These are phyloP conservation scores for Amiota communis DNA, from an alignment of 2,888 invertebrate species.

Conservation along the genomic window DNA sequence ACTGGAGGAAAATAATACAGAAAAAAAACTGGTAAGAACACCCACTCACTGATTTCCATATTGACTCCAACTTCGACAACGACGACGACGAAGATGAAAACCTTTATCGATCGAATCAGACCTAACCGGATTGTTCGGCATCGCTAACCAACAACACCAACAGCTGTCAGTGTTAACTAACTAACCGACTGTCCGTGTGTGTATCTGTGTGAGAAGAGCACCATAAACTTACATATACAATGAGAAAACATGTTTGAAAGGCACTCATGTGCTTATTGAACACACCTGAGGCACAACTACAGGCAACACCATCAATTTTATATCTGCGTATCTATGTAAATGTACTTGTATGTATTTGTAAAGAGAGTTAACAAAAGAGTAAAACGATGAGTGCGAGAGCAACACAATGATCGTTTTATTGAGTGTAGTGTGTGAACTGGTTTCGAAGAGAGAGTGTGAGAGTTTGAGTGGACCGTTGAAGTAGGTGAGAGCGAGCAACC, in stretches of 20 bases:
- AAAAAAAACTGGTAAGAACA: conserved; percentile 46
- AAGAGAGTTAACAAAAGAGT: conserved; percentile 1
- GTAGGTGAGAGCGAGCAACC: conserved; percentile 17
- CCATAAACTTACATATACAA: conserved; percentile 34
- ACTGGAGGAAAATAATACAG: neutral
- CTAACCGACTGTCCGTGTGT: neutral
- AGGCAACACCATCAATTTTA: conserved; percentile 5
- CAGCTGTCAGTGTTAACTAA: conserved; percentile 37
- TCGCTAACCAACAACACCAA: conserved; percentile 32
- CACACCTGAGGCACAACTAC: conserved; percentile 22
- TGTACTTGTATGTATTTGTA: neutral
- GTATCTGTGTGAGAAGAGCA: conserved; percentile 23
- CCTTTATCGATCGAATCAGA: conserved; percentile 33
- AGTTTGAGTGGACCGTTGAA: conserved; percentile 27
- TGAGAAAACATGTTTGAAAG: conserved; percentile 43
- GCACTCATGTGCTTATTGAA: neutral
- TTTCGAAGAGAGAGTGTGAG: conserved; percentile 3
- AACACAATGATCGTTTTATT: too few species aligned
- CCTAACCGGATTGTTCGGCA: conserved; percentile 53
- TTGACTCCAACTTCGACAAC: conserved; percentile 36
- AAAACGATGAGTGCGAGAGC: neutral
- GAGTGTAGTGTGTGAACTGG: neutral
- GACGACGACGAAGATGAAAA: conserved; percentile 29
- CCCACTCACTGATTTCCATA: conserved; percentile 61
- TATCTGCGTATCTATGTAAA: neutral